Evolutionary conservation across 2,113 vertebrate species (phyloP).

Genomic region (Etheostoma cragini): DNA sequence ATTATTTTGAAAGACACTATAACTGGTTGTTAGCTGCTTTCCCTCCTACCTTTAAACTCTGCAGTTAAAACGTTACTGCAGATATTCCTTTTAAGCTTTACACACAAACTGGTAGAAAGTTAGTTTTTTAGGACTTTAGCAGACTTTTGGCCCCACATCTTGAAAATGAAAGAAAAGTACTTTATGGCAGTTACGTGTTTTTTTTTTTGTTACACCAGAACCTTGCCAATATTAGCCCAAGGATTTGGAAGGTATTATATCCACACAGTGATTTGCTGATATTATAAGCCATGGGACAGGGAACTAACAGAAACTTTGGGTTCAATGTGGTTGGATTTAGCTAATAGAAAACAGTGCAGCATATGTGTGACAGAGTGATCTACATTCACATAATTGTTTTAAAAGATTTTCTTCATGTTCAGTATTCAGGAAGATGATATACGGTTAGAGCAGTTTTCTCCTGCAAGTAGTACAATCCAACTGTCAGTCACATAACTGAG

Average conservation of each 20-base stretch:
- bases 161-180: constrained; percentile 2
- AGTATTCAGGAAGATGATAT: background rate
- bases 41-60: constrained; percentile 7
- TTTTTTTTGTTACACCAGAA: background rate
- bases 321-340: constrained; percentile 40
- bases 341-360: constrained; percentile 41
- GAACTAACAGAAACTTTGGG: constrained; percentile 26
- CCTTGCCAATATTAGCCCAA: background rate
- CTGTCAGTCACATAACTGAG: background rate
- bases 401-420: constrained; percentile 17
- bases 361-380: constrained; percentile 45
- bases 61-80: constrained; percentile 1
- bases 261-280: constrained; percentile 24
- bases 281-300: constrained; percentile 32
- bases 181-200: background rate
- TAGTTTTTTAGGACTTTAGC: constrained; percentile 5
- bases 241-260: constrained; percentile 14
- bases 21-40: background rate
- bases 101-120: constrained; percentile 1
- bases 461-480: background rate
- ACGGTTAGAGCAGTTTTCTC: background rate
- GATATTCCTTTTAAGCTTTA: background rate
- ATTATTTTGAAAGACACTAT: background rate
- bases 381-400: constrained; percentile 10
- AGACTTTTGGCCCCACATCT: background rate